A percentile compares a stretch with the other conserved stretches of the same genome.
phyloP scores from a whole-genome alignment of 2,797 vertebrate species.

The Limnodromus scolopaceus region DNA sequence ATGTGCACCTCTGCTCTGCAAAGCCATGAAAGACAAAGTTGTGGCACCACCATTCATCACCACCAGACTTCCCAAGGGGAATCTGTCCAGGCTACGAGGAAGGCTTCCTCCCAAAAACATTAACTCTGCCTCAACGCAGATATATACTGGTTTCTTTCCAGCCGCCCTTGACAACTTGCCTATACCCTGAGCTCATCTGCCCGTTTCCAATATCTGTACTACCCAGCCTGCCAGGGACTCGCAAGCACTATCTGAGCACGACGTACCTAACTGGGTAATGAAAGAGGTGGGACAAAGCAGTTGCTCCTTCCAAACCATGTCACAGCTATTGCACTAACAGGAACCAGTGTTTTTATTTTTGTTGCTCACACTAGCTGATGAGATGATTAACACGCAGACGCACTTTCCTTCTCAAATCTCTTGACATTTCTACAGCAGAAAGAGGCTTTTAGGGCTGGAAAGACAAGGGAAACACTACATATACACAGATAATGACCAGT shows the following conservation, averaged over 20 bases:
- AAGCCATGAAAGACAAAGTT: not conserved
- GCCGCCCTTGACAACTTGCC: not conserved
- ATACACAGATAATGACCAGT: not conserved
- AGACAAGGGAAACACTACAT: not conserved
- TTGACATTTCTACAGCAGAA: not conserved
- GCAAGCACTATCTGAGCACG: rapidly evolving
- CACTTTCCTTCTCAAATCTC: not conserved
- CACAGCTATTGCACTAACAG: not conserved
- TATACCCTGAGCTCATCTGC: not conserved
- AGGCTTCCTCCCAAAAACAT: not conserved
- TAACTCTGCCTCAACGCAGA: not conserved
- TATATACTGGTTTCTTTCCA: not conserved
- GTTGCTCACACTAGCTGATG: not conserved
- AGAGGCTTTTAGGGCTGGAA: not conserved
- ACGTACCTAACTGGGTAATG: not conserved
- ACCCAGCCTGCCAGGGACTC: not conserved
- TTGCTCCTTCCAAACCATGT: not conserved
- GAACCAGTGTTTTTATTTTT: not conserved
- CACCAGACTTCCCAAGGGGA: not conserved
- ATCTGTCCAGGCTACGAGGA: not conserved
- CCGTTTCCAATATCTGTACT: not conserved
- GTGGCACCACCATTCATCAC: not conserved
- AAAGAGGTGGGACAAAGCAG: not conserved
- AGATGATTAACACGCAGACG: not conserved
- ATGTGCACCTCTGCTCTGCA: not conserved